Evolutionary conservation across 2,113 vertebrate genomes (phyloP).

Genomic region (Talpa occidentalis): DNA sequence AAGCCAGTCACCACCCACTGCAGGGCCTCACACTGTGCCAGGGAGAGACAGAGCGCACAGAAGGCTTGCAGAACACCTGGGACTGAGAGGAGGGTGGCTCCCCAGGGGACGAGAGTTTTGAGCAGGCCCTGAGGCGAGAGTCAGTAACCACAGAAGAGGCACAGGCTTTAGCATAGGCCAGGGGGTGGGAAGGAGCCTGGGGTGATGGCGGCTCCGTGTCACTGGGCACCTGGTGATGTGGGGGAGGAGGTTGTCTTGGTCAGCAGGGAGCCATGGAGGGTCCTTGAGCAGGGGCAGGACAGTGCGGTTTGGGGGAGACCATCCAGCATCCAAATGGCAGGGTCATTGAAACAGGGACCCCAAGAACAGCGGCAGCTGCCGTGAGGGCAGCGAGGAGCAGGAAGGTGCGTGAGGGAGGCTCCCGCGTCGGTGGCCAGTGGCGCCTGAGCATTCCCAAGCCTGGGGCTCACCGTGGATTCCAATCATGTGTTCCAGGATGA

Average conservation of each 20-base stretch:
- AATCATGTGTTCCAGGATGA: slow-evolving; percentile 99
- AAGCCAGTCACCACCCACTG: neutral
- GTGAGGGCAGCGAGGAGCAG: accelerated
- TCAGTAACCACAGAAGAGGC: neutral
- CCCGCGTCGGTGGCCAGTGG: accelerated
- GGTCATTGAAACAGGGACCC: neutral
- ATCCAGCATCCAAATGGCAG: neutral
- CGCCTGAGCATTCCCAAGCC: neutral
- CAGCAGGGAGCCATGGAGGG: neutral
- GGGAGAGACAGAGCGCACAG: neutral
- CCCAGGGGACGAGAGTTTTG: neutral
- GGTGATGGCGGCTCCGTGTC: neutral
- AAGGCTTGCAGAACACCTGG: neutral
- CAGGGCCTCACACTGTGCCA: neutral
- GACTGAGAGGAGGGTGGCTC: neutral
- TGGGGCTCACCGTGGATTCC: slow-evolving; percentile 92
- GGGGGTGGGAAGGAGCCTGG: neutral
- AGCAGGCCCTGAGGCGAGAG: neutral
- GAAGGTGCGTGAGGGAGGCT: neutral
- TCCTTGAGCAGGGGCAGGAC: neutral
- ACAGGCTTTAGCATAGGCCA: neutral
- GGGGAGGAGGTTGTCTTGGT: neutral
- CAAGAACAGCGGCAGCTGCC: accelerated
- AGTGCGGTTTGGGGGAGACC: neutral
- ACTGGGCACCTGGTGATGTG: neutral